Conservation (phyloP, 1,140 invertebrate species). For the Chrysoperla carnea region DNA sequence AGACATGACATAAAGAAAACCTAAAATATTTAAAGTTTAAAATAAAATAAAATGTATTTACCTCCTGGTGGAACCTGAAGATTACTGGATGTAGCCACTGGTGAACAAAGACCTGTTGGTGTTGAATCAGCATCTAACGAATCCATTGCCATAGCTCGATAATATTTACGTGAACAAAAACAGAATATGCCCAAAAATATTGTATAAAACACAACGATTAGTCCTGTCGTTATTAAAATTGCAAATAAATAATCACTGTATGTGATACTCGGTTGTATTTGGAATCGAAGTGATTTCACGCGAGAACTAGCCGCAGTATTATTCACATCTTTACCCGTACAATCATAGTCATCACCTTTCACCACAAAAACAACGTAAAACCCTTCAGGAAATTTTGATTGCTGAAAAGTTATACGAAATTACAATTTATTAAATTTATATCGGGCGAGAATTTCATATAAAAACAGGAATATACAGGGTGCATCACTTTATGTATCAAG, state of each 20-base stretch:
- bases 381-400: slow-evolving; percentile 44
- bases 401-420: no score
- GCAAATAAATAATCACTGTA: slow-evolving; percentile 42
- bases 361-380: slow-evolving; percentile 72
- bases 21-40: slow-evolving; percentile 8
- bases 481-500: no score
- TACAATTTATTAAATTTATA: no score
- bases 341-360: slow-evolving; percentile 55
- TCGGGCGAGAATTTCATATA: no score
- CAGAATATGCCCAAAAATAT: slow-evolving; percentile 29
- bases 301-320: slow-evolving; percentile 13
- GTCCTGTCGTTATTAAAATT: slow-evolving; percentile 29
- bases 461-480: no score
- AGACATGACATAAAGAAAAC: no score
- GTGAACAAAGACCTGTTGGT: slow-evolving; percentile 4
- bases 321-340: slow-evolving; percentile 25
- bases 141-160: slow-evolving; percentile 14
- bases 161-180: slow-evolving; percentile 19
- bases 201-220: slow-evolving; percentile 41
- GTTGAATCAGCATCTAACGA: slow-evolving; percentile 9
- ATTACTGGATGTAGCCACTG: neutral
- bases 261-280: slow-evolving; percentile 34
- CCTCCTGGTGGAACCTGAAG: neutral
- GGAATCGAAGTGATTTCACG: slow-evolving; percentile 34
- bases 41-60: slow-evolving; percentile 9